Base-by-base conservation (phyloP, 2,888 invertebrate genomes). In the Megamerina dolium region DNA sequence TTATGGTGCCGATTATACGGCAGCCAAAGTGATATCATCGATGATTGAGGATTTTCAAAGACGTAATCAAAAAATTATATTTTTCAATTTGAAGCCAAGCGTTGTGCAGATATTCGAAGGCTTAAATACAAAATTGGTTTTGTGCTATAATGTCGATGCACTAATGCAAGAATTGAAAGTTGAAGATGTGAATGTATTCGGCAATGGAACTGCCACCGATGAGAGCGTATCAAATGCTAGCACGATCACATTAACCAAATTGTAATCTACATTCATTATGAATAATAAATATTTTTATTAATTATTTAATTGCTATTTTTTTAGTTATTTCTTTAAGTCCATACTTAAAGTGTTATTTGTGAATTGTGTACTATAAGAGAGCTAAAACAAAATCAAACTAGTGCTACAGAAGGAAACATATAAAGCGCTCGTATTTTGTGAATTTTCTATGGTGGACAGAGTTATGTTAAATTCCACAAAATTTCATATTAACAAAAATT, bases 1-100 rank as follows among this genome's bases (percentile, higher is more conserved):
- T 60, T 88, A 88, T 70, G 86, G 86, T 46, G 87, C 88, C 2
- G 90, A 91, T 73, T 91, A 81, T 68, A 90, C 89, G 1, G 89
- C 90, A 4, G 89, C 89, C 45, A 84, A 82, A 61, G 85, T 84
- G 45, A 81, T 88, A 53, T 80, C 84, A 59, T 81, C 79, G 55
- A 73, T 88, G 46, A 82, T 84, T 14, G 78, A 78, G 44, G 87
- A 87, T 66, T 88, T 88, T 68, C 78, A 81, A 20, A 72, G 72
- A 20, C 76, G 87, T 38, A 77, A 79, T 29, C 87, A 88, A 67
- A 83, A 85, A 38, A 73, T 88, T n/a, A 81, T 85, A 64, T 88
- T 88, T 74, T 88, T 82, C 70, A 87, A 87, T 67, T 75, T 88
- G 10, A 89, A 89, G 66, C 85, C 88, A 1, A 86, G 86, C 58